Conservation (phyloP, 2,113 vertebrate species). For the Meriones unguiculatus region DNA sequence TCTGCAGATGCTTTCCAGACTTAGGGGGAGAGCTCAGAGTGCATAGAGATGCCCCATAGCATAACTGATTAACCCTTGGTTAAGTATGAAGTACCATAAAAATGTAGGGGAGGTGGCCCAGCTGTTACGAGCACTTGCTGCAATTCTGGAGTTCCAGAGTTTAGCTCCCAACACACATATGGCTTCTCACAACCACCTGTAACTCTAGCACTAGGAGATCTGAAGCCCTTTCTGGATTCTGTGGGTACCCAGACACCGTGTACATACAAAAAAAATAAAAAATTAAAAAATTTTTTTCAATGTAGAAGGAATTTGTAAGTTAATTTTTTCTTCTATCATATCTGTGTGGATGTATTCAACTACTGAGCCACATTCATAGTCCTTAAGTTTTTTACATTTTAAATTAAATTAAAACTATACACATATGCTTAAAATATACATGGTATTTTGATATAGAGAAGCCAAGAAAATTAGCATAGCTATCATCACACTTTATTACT, state of each 20-base stretch:
- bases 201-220: neutral
- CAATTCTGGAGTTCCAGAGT: neutral
- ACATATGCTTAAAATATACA: neutral
- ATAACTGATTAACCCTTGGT: neutral
- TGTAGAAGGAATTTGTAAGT: neutral
- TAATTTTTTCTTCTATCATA: neutral
- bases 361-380: neutral
- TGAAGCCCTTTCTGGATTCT: neutral
- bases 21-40: neutral
- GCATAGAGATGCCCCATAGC: neutral
- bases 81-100: neutral
- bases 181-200: neutral
- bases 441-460: neutral
- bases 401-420: neutral
- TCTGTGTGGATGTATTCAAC: neutral
- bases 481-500: neutral
- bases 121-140: neutral
- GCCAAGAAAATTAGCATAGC: neutral
- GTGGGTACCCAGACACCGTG: neutral
- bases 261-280: neutral
- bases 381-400: neutral
- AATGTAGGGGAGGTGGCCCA: neutral
- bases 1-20: neutral
- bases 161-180: neutral
- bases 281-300: neutral